phyloP scores from a whole-genome alignment of 2,113 vertebrate species.

The Hemichromis elongatus region DNA sequence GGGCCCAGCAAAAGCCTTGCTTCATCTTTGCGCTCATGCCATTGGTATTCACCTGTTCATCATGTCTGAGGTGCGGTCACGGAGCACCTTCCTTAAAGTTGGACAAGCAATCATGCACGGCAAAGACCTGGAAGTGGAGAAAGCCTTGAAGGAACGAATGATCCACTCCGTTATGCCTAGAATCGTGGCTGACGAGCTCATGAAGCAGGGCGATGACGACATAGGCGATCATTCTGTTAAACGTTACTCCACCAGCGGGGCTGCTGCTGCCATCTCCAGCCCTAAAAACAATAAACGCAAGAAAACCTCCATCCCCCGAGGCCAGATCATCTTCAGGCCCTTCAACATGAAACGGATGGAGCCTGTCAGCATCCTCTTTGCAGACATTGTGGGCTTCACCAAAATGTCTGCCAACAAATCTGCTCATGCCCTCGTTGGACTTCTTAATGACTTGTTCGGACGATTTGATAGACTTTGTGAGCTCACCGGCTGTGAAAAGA shows the following conservation, averaged over 20 bases:
- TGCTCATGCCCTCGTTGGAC: conserved; percentile 91
- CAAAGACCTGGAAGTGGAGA: conserved; percentile 97
- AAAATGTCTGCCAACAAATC: conserved; percentile 99
- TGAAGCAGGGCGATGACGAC: conserved; percentile 98
- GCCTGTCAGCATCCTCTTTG: conserved; percentile 96
- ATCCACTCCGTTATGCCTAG: conserved; percentile 99
- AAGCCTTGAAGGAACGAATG: conserved; percentile 98
- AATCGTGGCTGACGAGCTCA: conserved; percentile 91
- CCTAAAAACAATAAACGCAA: conserved; percentile 91
- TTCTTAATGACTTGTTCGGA: conserved; percentile 94
- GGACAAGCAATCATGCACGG: conserved; percentile 99
- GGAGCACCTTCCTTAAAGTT: conserved; percentile 97
- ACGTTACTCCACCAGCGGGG: conserved; percentile 80
- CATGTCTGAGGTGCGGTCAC: conserved; percentile 94
- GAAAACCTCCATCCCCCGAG: conserved; percentile 92
- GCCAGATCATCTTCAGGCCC: conserved; percentile 92
- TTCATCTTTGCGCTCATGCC: conserved; percentile 90
- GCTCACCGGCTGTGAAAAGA: conserved; percentile 94
- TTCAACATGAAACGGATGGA: conserved; percentile 99
- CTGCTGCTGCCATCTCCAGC: conserved; percentile 72
- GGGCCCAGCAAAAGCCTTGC: conserved; percentile 83
- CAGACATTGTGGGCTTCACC: conserved; percentile 97
- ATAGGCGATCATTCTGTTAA: conserved; percentile 81
- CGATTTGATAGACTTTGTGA: conserved; percentile 95
- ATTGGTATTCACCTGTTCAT: conserved; percentile 93